Base-by-base conservation (phyloP, 2,888 invertebrate species). In the Punctoribates punctum region DNA sequence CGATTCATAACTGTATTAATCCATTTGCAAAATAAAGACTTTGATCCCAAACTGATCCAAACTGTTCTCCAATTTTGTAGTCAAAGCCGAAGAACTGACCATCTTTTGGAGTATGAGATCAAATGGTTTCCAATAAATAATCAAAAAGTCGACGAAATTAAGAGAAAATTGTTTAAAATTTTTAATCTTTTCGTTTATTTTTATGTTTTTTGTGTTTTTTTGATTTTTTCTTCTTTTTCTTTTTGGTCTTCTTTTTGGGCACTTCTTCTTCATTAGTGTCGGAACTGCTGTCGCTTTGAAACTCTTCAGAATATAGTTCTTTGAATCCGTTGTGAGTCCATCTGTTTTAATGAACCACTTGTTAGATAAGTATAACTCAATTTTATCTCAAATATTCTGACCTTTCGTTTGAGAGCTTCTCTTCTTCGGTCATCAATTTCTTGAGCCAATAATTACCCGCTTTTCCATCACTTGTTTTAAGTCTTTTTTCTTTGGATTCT, bases 241-340 rank as follows among this genome's bases (percentile, higher is more conserved):
- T 74, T 17, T 42, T 54, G 8, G 20, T 20, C 54, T 54, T n/a
- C 20, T 54, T n/a, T 29, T 42, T 27, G 38, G 13, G 8, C 17
- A 54, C 54, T 20, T 54, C 54, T 54, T 73, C 57, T 17, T 74
- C 60, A 38, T 1, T 20, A n/a, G 38, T 57, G 17, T 60, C 60
- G 11, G 57, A 57, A 15, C 38, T n/a, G 3, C 15, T 15, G 20
- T 75, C 51, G 6, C 34, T 29, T 17, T 15, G 13, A n/a, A 75
- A 77, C 17, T 77, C 77, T 25, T 77, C 46, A 1, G 74, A 62
- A 72, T 77, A 77, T 13, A 77, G 20, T 42, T 77, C 77, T 72
- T 74, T 75, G 42, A 57, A 77, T 23, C 77, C 77, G 42, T 75
- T 51, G 42, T 77, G 77, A 51, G 46, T 74, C 77, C 77, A 77